Evolutionary conservation across 2,888 invertebrate genomes (phyloP), one percentile per base, ranked within the genome.

Genomic region (Aleiodes alternator): DNA sequence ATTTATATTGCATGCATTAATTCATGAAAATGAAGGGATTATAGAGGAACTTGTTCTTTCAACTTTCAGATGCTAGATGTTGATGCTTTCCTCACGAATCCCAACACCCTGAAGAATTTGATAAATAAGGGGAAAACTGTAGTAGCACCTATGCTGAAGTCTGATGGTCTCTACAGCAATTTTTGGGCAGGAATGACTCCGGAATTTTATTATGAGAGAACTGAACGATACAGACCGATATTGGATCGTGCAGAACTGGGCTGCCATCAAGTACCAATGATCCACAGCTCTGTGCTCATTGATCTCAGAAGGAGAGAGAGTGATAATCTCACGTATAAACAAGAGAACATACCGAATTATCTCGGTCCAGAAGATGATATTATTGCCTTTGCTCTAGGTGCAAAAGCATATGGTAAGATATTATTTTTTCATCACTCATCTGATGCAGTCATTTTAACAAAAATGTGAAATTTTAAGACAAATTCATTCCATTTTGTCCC

Each of bases 141-240:
- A 9, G 93, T 94, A 3, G 95, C 97, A 0, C 98, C 98, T 0
- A 94, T 98, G 94, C 90, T 98, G 43, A 91, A 93, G 72, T 96
- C 97, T 0, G 95, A 96, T 76, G 95, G 96, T 12, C 89, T 96
- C 51, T 98, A 98, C 89, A 97, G 97, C 16, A 99, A 99, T 89
- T 99, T 97, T 90, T 99, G 98, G 98, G 96, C 96, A 82, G 98
- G 95, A 4, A 97, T 98, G 96, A 94, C 95, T 0, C 91, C 93
- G 0, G 92, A 95, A 78, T 97, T 95, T 87, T 96, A 98, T 87
- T 97, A 97, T 86, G 90, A 92, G 80, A 92, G 98, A 83, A 96
- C 97, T 0, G 95, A 96, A 5, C 94, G 95, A 59, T 99, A 98
- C 87, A 93, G 94, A 82, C 93, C 94, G 1, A 96, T 98, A 69